Conservation (phyloP, 2,113 vertebrate genomes). For the Cebus imitator region DNA sequence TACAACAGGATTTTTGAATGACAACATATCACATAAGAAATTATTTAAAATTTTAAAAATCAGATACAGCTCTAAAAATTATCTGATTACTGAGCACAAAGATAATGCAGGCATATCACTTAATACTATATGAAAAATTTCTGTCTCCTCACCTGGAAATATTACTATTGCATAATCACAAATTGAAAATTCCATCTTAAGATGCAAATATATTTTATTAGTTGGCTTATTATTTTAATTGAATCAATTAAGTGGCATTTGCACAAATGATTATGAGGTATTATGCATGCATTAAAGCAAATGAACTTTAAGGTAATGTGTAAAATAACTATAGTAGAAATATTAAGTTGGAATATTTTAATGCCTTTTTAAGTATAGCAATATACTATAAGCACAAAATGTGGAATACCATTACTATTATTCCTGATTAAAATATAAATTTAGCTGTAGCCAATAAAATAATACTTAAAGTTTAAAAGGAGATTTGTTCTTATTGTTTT, state of each 20-base stretch:
- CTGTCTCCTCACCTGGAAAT: not conserved
- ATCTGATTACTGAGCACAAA: not conserved
- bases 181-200: not conserved
- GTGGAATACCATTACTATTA: conserved; percentile 53
- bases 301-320: conserved; percentile 60
- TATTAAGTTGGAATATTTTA: conserved; percentile 68
- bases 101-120: not conserved
- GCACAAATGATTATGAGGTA: conserved; percentile 39
- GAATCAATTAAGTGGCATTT: conserved; percentile 53
- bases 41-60: conserved; percentile 28
- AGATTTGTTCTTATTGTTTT: conserved; percentile 59
- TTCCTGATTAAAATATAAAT: conserved; percentile 70
- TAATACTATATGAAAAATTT: not conserved
- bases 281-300: conserved; percentile 36
- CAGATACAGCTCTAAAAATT: conserved; percentile 26
- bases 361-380: conserved; percentile 65
- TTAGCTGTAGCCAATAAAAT: conserved; percentile 64
- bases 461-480: conserved; percentile 65
- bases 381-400: conserved; percentile 58
- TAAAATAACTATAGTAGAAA: conserved; percentile 53
- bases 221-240: conserved; percentile 60
- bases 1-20: not conserved
- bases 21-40: not conserved
- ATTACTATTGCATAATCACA: conserved; percentile 22
- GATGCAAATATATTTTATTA: conserved; percentile 26